phyloP scores from a whole-genome alignment of 2,797 vertebrate species.

The Myotis vivesi region DNA sequence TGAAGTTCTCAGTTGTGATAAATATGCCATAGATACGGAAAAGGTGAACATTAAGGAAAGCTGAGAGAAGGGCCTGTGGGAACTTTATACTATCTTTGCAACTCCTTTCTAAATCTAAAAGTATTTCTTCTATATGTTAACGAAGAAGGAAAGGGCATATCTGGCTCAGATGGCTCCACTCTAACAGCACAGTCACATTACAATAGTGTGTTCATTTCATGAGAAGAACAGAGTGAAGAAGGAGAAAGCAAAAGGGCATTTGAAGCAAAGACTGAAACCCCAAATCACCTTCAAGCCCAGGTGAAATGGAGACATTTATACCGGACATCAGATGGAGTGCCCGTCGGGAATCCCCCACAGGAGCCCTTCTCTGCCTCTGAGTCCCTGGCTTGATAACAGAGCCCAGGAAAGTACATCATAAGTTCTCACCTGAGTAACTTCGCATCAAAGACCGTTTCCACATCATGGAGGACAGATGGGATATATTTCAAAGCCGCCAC shows the following conservation, averaged over 20 bases:
- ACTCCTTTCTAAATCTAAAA: not conserved
- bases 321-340: not conserved
- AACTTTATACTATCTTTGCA: not conserved
- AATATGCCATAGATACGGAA: not conserved
- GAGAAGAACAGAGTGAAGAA: not conserved
- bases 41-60: not conserved
- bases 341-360: not conserved
- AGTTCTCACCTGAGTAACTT: constrained; percentile 93
- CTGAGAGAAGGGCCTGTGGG: not conserved
- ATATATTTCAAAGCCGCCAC: constrained; percentile 98
- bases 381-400: not conserved
- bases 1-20: not conserved
- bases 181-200: not conserved
- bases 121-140: not conserved
- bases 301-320: not conserved
- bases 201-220: not conserved
- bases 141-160: not conserved
- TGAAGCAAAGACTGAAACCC: not conserved
- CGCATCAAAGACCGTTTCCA: constrained; percentile 95
- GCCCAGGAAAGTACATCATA: not conserved
- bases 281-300: not conserved
- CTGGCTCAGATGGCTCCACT: not conserved
- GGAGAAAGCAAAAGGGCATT: not conserved
- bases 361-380: not conserved
- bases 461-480: constrained; percentile 95